Evolutionary conservation across 2,797 vertebrate species (phyloP).

Genomic region (Artibeus jamaicensis): DNA sequence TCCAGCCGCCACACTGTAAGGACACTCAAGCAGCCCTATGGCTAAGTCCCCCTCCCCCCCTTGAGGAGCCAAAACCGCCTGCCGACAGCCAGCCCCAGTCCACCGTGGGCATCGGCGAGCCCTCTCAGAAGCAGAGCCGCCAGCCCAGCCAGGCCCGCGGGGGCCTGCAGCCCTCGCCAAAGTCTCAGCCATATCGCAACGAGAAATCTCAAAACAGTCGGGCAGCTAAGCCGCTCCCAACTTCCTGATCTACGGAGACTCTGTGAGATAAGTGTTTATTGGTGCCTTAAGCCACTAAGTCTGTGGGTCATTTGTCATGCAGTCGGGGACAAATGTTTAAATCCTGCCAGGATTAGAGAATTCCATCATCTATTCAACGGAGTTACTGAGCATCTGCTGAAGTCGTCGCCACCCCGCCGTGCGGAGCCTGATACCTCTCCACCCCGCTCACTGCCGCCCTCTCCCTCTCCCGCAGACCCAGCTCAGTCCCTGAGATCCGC

Average conservation of each 20-base stretch:
- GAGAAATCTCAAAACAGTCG: not conserved
- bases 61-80: not conserved
- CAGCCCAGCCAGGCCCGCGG: not conserved
- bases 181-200: not conserved
- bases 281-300: not conserved
- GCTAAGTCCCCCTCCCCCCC: fast-evolving
- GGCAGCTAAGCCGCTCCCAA: not conserved
- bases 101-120: fast-evolving
- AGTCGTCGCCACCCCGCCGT: not conserved
- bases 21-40: not conserved
- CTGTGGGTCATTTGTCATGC: not conserved
- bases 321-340: not conserved
- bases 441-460: no score
- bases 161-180: not conserved
- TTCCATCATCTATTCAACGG: not conserved
- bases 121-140: not conserved
- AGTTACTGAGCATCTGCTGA: not conserved
- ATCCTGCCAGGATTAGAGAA: not conserved
- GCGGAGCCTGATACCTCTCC: fast-evolving
- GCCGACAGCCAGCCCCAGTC: not conserved
- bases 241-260: not conserved
- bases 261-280: not conserved
- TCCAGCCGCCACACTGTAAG: not conserved
- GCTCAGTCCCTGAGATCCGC: no score
- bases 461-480: not conserved